Percentiles rank a stretch among this genome's conserved stretches.
phyloP scores from a whole-genome alignment of 2,888 invertebrate species.

The Gandaritis pyraliata region DNA sequence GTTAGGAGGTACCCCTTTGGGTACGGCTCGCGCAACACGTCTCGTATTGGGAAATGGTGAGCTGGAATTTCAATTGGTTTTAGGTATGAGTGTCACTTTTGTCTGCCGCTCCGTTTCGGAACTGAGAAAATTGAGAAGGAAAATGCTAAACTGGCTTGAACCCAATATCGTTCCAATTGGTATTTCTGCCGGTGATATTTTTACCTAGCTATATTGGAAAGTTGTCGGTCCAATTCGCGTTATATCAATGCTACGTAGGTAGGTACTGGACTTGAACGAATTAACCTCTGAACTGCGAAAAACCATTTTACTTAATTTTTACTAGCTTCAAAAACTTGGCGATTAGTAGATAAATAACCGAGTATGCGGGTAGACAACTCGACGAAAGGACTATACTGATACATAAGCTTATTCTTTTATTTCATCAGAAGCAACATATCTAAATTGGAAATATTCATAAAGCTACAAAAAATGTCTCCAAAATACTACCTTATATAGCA shows the following conservation, averaged over 20 bases:
- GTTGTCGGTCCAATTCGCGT: too few relatives aligned
- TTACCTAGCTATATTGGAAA: too few relatives aligned
- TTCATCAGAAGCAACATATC: conserved; percentile 46
- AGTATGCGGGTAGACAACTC: too few relatives aligned
- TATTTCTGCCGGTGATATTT: neutral
- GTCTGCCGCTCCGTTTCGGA: conserved; percentile 41
- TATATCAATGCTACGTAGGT: too few relatives aligned
- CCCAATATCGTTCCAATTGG: neutral
- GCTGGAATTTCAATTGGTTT: conserved; percentile 69
- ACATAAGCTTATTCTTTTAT: conserved; percentile 46
- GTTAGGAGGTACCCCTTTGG: conserved; percentile 41
- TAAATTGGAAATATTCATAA: conserved; percentile 48
- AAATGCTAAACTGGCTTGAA: conserved; percentile 6
- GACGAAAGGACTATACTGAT: too few relatives aligned
- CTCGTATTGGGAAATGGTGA: conserved; percentile 65
- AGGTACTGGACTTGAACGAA: too few relatives aligned
- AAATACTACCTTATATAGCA: conserved; percentile 55
- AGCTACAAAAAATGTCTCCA: conserved; percentile 49
- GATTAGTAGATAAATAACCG: too few relatives aligned
- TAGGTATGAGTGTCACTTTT: conserved; percentile 59
- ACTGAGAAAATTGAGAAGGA: conserved; percentile 23
- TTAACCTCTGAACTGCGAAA: too few relatives aligned
- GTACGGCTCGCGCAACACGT: conserved; percentile 48
- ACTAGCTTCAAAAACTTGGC: too few relatives aligned
- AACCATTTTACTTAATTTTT: too few relatives aligned